Conservation (phyloP, 2,888 invertebrate species). For the Ochropacha duplaris region DNA sequence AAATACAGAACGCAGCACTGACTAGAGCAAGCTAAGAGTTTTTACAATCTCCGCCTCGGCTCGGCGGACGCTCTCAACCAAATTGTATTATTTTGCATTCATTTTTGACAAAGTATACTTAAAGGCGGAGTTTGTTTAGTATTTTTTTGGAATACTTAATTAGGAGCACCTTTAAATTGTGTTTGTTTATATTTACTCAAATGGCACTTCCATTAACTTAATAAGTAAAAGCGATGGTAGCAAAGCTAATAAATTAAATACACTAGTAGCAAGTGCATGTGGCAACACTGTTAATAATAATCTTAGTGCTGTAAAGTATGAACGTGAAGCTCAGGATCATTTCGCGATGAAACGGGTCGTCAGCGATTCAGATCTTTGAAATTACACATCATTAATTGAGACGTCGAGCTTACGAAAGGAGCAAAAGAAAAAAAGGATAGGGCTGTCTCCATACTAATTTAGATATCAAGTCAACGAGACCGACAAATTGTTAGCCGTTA, state of each 20-base stretch:
- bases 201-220: neutral
- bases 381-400: conserved; percentile 77
- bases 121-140: conserved; percentile 41
- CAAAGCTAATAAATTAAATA: neutral
- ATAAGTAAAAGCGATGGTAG: neutral
- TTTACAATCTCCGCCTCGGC: conserved; percentile 60
- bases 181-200: conserved; percentile 7
- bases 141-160: conserved; percentile 39
- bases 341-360: conserved; percentile 54
- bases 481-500: conserved; percentile 74
- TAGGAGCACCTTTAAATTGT: conserved; percentile 20
- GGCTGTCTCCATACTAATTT: conserved; percentile 77
- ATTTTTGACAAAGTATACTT: conserved; percentile 75
- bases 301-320: neutral
- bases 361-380: conserved; percentile 70
- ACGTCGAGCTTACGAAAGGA: conserved; percentile 62
- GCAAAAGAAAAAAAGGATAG: conserved; percentile 52
- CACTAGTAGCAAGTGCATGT: neutral
- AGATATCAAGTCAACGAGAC: conserved; percentile 75
- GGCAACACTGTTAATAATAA: neutral
- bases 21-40: conserved; percentile 50
- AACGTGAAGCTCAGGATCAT: conserved; percentile 20
- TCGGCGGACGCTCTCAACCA: conserved; percentile 65
- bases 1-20: conserved; percentile 64
- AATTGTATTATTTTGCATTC: conserved; percentile 82